Base-by-base conservation (phyloP, 2,797 vertebrate species). In the Chiroxiphia lanceolata region DNA sequence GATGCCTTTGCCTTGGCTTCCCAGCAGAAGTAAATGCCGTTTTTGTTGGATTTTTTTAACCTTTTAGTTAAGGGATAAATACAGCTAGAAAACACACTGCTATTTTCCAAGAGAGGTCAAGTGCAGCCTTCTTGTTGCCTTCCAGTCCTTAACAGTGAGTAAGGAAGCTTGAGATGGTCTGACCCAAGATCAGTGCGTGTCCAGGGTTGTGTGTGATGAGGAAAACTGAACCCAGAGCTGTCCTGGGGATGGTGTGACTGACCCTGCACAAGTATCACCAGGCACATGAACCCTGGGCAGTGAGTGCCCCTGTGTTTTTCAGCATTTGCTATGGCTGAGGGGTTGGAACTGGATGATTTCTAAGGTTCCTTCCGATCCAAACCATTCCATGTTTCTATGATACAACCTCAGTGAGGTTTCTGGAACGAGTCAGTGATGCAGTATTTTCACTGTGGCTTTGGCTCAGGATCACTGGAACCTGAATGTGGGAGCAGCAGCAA, bases 1-100 rank as follows among this genome's bases (percentile, higher is more conserved):
- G 99, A 99, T 44, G 65, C 97, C 74, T 99, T 99, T 71, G 98
- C 99, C 3, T 93, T 99, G 90, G 95, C 97, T 76, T 99, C 98
- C 9, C 99, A 99, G 59, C 98, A 98, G 17, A 99, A 98, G 99
- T 99, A 98, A 97, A 85, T 79, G 10, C 8, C 7, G 12, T 4
- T 7, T n/a, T 22, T 29, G 7, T 40, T 53, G 38, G 19, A 9
- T 27, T 47, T 21, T 11, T 36, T 10, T 2, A 44, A 70, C 3
- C 9, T 83, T 81, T 69, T 74, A 33, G 5, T 67, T 70, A 59
- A 74, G 8, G 48, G 61, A 18, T 67, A 89, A 63, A 56, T 36
- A 59, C 61, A 63, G 13, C 10, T 29, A 18, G 26, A 50, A 65
- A 60, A 26, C 0, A 2, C 20, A 15, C 4, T 45, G 31, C 75